phyloP scores from a whole-genome alignment of 2,888 invertebrate species.

The Dolichomitus sp. region DNA sequence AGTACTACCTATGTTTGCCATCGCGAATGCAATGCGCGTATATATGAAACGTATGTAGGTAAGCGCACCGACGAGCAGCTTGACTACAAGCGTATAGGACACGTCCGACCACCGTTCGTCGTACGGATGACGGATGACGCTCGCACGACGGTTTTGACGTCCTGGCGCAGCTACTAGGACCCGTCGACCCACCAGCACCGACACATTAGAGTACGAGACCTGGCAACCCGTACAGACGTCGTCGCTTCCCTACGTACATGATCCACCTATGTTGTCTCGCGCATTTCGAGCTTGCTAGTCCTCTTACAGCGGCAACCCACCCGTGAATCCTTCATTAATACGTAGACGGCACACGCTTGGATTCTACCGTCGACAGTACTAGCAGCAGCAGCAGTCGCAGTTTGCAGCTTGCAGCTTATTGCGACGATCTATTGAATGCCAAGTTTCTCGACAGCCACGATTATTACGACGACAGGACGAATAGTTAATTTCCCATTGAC shows the following conservation, averaged over 20 bases:
- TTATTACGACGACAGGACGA: background rate
- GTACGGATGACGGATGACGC: conserved; percentile 82
- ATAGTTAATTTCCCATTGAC: no score
- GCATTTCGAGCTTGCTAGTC: conserved; percentile 56
- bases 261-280: conserved; percentile 53
- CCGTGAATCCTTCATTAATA: conserved; percentile 85
- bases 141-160: conserved; percentile 82
- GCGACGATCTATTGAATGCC: conserved; percentile 33
- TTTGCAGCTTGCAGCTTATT: background rate
- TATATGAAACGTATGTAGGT: conserved; percentile 48
- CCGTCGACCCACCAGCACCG: conserved; percentile 33
- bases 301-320: conserved; percentile 81
- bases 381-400: background rate
- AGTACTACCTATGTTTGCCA: conserved; percentile 36
- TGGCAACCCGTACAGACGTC: conserved; percentile 6
- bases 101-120: conserved; percentile 78
- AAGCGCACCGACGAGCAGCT: conserved; percentile 37
- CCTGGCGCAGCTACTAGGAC: conserved; percentile 49
- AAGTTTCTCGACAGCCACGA: conserved; percentile 11
- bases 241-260: conserved; percentile 29
- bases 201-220: conserved; percentile 32
- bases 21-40: conserved; percentile 53
- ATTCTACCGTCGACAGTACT: conserved; percentile 10
- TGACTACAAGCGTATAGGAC: conserved; percentile 71
- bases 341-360: conserved; percentile 38